Conservation (phyloP, 1,140 invertebrate species). For the Potamilus streckersoni region DNA sequence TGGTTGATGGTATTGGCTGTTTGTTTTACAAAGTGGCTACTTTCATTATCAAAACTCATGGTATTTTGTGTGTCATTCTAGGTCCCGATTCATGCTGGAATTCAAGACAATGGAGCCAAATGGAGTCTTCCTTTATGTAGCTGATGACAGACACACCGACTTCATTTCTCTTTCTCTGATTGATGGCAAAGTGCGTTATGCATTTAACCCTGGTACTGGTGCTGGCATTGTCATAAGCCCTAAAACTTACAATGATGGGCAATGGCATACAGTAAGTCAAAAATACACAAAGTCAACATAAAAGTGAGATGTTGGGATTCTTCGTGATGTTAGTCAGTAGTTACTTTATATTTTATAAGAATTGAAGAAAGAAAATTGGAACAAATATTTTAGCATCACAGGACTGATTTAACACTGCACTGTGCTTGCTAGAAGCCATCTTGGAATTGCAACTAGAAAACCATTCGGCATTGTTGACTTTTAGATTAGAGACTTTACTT, state of each 20-base stretch:
- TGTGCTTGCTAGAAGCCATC: too few species aligned
- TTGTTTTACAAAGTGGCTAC: neutral
- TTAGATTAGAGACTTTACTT: too few species aligned
- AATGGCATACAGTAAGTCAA: constrained; percentile 81
- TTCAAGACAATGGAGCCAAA: constrained; percentile 83
- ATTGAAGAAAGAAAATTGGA: too few species aligned
- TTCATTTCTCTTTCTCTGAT: constrained; percentile 85
- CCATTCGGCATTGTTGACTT: too few species aligned
- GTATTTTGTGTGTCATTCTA: constrained; percentile 35
- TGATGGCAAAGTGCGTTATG: constrained; percentile 80
- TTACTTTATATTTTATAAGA: too few species aligned
- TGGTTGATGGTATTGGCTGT: neutral
- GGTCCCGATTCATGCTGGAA: constrained; percentile 79
- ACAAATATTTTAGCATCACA: too few species aligned
- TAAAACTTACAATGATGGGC: constrained; percentile 79
- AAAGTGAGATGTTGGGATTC: too few species aligned
- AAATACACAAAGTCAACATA: too few species aligned
- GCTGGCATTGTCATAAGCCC: constrained; percentile 71
- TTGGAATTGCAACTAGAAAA: too few species aligned
- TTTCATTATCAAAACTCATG: too few species aligned
- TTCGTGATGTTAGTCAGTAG: too few species aligned
- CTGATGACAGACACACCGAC: constrained; percentile 76
- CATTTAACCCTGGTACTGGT: constrained; percentile 81
- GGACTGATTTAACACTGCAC: too few species aligned
- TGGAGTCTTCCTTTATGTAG: constrained; percentile 88